phyloP scores from a whole-genome alignment of 2,113 vertebrate genomes.

The Phasianus colchicus region DNA sequence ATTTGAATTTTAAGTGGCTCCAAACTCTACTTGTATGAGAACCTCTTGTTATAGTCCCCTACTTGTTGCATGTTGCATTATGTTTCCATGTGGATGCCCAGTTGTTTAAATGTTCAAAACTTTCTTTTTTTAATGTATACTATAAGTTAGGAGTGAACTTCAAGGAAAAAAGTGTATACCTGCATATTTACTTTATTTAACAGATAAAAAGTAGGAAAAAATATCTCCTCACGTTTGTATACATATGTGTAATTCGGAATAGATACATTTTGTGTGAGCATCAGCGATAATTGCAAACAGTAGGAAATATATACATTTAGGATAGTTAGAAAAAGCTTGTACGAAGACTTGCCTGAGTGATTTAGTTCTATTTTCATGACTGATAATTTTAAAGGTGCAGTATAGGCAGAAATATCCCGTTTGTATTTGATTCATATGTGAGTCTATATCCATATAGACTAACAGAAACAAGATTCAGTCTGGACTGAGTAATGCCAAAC shows the following conservation, averaged over 20 bases:
- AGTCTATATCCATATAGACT: no score
- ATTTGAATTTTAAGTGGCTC: neutral
- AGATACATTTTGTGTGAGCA: neutral
- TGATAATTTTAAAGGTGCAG: neutral
- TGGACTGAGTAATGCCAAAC: neutral
- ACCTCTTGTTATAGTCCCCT: neutral
- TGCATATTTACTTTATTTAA: neutral
- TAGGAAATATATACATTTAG: neutral
- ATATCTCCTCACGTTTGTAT: neutral
- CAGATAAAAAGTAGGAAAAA: neutral
- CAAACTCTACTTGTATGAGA: neutral
- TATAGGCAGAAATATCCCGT: neutral
- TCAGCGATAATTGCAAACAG: neutral
- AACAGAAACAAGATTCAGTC: neutral
- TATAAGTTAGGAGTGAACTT: neutral
- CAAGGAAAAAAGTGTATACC: no score
- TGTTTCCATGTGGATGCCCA: neutral
- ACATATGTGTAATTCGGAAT: neutral
- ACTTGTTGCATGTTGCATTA: neutral
- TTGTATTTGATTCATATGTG: neutral
- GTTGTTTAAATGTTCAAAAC: neutral
- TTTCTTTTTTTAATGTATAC: neutral
- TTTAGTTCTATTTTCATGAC: neutral
- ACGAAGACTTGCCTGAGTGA: neutral
- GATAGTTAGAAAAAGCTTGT: neutral